Percentiles rank a stretch among this genome's conserved stretches.
phyloP scores from a whole-genome alignment of 23 tunicate species.

The Ciona savignyi region DNA sequence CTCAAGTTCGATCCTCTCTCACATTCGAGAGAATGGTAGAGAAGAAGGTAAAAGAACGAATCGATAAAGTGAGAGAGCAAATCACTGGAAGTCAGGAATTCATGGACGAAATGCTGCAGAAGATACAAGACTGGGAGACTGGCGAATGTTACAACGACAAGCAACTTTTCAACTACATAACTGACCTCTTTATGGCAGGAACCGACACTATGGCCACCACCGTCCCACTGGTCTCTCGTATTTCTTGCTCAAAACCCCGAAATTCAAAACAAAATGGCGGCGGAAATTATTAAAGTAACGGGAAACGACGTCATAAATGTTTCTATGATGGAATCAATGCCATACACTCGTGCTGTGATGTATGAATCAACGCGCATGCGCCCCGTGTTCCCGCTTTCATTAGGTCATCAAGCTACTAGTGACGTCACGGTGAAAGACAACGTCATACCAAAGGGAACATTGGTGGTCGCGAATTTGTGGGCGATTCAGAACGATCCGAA shows the following conservation, averaged over 20 bases:
- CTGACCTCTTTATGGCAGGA: conserved; percentile 19
- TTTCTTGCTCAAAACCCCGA: conserved; percentile 5
- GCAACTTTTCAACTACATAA: conserved; percentile 8
- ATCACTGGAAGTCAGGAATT: too few species aligned
- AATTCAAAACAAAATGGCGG: neutral
- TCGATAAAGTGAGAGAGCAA: too few species aligned
- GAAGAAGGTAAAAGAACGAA: too few species aligned
- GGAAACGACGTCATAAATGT: neutral
- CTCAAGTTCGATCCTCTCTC: too few species aligned
- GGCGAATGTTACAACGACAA: conserved; percentile 2
- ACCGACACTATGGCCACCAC: conserved; percentile 27
- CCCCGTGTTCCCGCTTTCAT: conserved; percentile 25
- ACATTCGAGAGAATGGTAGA: too few species aligned
- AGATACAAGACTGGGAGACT: too few species aligned
- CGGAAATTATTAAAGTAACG: neutral
- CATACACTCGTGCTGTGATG: conserved; percentile 7
- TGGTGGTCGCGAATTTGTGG: conserved; percentile 15
- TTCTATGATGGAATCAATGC: conserved; percentile 9
- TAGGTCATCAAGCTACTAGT: conserved; percentile 7
- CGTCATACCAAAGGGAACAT: conserved; percentile 15
- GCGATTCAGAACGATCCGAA: conserved; percentile 21
- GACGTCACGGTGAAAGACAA: neutral
- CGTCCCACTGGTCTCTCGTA: conserved; percentile 6
- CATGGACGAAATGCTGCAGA: too few species aligned
- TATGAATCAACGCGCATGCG: conserved; percentile 11